phyloP scores from a whole-genome alignment of 2,888 invertebrate species.

The Aspidapion aeneum region DNA sequence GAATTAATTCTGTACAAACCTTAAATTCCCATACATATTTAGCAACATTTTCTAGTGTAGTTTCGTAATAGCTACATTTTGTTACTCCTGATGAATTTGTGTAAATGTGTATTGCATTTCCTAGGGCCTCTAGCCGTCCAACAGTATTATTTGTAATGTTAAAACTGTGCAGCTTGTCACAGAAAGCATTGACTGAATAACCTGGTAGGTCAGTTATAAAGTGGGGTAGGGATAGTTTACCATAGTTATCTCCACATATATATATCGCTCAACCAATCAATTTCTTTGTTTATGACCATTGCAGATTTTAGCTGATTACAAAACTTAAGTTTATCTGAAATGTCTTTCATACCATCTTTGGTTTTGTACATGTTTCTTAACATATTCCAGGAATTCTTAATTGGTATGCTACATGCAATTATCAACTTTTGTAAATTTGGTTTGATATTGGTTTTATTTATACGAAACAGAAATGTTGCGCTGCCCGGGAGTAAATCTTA shows the following conservation, averaged over 20 bases:
- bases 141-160: constrained; percentile 44
- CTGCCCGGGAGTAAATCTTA: too few species aligned
- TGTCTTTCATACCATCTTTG: constrained; percentile 49
- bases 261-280: constrained; percentile 70
- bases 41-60: constrained; percentile 58
- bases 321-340: constrained; percentile 70
- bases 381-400: constrained; percentile 73
- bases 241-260: constrained; percentile 85
- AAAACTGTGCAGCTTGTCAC: constrained; percentile 47
- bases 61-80: constrained; percentile 65
- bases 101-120: constrained; percentile 69
- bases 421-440: too few species aligned
- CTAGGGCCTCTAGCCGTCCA: constrained; percentile 59
- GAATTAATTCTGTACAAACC: constrained; percentile 95
- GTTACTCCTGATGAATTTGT: constrained; percentile 75
- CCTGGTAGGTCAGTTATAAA: constrained; percentile 84
- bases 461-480: too few species aligned
- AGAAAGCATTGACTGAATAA: constrained; percentile 71
- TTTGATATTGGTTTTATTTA: too few species aligned
- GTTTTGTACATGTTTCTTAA: constrained; percentile 56
- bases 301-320: constrained; percentile 65
- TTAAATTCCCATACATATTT: constrained; percentile 80
- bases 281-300: constrained; percentile 54
- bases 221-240: constrained; percentile 93
- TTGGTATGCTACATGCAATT: constrained; percentile 73